Percentiles rank a stretch among this genome's conserved stretches.
These are phyloP conservation scores for Cryptotis parvus DNA, from an alignment of 2,113 vertebrate species.

Conservation along the genomic window DNA sequence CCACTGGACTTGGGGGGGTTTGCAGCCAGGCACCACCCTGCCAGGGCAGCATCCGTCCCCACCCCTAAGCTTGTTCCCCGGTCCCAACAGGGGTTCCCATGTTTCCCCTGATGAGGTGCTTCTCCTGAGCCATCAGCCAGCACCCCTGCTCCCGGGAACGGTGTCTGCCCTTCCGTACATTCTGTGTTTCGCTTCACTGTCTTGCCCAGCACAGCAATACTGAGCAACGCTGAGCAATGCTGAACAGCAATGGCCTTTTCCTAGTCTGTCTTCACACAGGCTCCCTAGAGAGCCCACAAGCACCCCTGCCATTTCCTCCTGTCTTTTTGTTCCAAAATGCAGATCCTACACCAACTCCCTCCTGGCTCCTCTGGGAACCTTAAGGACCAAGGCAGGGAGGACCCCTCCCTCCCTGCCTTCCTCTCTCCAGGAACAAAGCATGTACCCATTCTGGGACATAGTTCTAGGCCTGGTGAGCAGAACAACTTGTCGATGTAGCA, in stretches of 20 bases:
- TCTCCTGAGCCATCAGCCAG: too few relatives aligned
- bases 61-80: background rate
- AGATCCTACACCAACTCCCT: background rate
- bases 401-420: background rate
- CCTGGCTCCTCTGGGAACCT: background rate
- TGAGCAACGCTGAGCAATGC: too few relatives aligned
- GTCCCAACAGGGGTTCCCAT: background rate
- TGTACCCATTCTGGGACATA: background rate
- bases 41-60: background rate
- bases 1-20: too few relatives aligned
- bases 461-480: background rate
- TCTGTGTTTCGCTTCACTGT: too few relatives aligned
- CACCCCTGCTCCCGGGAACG: too few relatives aligned
- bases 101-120: background rate
- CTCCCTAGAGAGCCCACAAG: too few relatives aligned
- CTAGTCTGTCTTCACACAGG: background rate
- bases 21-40: too few relatives aligned
- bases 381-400: background rate
- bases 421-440: background rate
- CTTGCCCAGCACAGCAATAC: too few relatives aligned
- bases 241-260: too few relatives aligned
- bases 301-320: too few relatives aligned
- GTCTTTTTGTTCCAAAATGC: too few relatives aligned
- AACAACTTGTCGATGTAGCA: background rate
- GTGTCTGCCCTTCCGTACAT: too few relatives aligned